Base-by-base conservation (phyloP, 64 coral and sea anemone species). In the Stylophora pistillata region DNA sequence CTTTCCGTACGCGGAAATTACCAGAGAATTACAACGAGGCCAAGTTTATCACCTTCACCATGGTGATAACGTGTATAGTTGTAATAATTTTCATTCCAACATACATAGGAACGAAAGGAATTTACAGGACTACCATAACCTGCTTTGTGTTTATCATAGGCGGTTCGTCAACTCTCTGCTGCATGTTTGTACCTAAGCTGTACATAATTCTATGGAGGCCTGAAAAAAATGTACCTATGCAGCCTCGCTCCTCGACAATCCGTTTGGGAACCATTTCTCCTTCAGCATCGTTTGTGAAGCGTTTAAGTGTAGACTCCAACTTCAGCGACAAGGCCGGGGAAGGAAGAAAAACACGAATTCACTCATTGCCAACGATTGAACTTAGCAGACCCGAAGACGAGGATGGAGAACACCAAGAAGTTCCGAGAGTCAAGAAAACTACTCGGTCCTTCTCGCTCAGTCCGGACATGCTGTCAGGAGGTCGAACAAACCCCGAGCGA, bases 21-120 rank as follows among this genome's bases (percentile, higher is more conserved):
- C 94, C 94, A 21, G 94, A 95, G 62, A 95, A 95, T 30, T 95
- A 95, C 79, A 95, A 95, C 77, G 94, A 95, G 59, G 85, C 94
- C 0, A 95, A 95, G 85, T 95, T 95, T 26, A 95, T 95, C 59
- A 89, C 89, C 3, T 95, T 95, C 21, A 91, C 94, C 11, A 95
- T 95, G 89, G 77, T 95, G 63, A 95, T 87, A 76, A 95, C 94
- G 10, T 92, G 94, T 15, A 95, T 95, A n/a, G 94, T 92, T 20
- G 94, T 95, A 12, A 92, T 77, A 11, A 84, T 95, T 53, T 95
- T 88, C 54, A 80, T 95, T 77, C 94, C 94, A 21, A 95, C 94
- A 4, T 95, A 95, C 71, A 89, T 92, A 18, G 94, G 94, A 26
- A 95, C 94, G 15, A 88, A 79, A 41, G 77, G 91, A 14, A 86